Base-by-base conservation (phyloP, 2,797 vertebrate species). In the Florisuga fusca region DNA sequence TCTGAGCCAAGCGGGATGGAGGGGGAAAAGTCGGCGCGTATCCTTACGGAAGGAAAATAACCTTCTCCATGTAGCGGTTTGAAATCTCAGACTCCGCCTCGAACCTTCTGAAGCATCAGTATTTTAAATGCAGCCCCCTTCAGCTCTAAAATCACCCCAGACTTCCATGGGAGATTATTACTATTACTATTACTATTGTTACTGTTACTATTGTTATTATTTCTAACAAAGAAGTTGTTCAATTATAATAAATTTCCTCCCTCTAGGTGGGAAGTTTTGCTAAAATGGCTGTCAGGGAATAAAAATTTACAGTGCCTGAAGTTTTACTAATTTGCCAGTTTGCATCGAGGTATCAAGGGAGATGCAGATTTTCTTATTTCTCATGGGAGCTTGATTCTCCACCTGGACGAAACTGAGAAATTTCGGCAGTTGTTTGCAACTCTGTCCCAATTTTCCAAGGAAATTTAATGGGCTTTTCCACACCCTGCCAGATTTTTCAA, bases 401-500 rank as follows among this genome's bases (percentile, higher is more conserved):
- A 94, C 84, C 87, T 94, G 90, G 82, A 77, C 0, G 4, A 89
- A 86, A 91, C 62, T 33, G 59, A 83, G 87, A 92, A 68, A 92
- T 68, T 90, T 89, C 46, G 0, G 68, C 75, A 87, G 66, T 45
- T 51, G 74, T 95, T 84, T 79, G 75, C 2, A 7, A 27, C n/a
- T 84, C 64, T 4, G 34, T 62, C 73, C 45, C 75, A 51, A 64
- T 68, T 93, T 91, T 58, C 92, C 31, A 58, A 87, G 73, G 72
- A 96, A 83, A 92, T 78, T 92, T 93, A 75, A 84, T 25, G 48
- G 54, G 51, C 57, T 96, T 96, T 96, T 93, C 94, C 5, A 2
- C 61, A 13, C 84, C 57, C 62, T 95, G 93, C 25, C 75, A 92
- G 61, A 85, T 89, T 96, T 95, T 95, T 92, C 89, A 83, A 93